phyloP scores from a whole-genome alignment of 2,888 invertebrate genomes.

The Cerastis leucographa region DNA sequence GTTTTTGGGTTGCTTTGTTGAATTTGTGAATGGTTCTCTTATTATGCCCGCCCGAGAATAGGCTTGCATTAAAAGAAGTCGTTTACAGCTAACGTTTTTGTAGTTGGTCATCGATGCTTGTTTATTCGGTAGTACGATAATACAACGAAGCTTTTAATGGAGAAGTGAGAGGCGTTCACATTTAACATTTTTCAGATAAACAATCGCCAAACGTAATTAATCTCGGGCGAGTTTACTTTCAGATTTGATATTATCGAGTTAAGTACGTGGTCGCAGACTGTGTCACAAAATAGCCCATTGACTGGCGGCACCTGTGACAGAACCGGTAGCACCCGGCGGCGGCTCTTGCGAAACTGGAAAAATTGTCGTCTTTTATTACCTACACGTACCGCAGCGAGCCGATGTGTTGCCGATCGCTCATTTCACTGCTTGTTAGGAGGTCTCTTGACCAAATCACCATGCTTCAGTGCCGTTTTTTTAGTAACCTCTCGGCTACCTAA shows the following conservation, averaged over 20 bases:
- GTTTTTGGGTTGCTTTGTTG: constrained; percentile 88
- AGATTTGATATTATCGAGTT: constrained; percentile 73
- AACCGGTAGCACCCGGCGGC: constrained; percentile 83
- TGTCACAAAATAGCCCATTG: constrained; percentile 78
- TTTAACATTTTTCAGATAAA: constrained; percentile 48
- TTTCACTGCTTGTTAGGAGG: constrained; percentile 70
- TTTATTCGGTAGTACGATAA: constrained; percentile 57
- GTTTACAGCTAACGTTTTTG: constrained; percentile 73
- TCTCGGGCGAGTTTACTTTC: constrained; percentile 60
- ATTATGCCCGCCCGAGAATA: constrained; percentile 73
- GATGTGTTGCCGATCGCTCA: constrained; percentile 73
- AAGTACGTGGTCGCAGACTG: constrained; percentile 74
- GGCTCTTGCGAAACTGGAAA: constrained; percentile 84
- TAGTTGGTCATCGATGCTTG: constrained; percentile 62
- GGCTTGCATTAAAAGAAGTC: constrained; percentile 72
- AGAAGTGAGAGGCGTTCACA: constrained; percentile 32
- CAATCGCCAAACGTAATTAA: constrained; percentile 52
- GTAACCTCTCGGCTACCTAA: constrained; percentile 32
- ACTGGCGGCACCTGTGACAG: constrained; percentile 83
- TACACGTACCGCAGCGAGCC: constrained; percentile 71
- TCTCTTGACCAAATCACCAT: constrained; percentile 62
- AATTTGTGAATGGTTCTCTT: constrained; percentile 87
- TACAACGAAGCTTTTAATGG: constrained; percentile 47
- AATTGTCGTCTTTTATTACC: constrained; percentile 79
- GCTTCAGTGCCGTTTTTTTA: constrained; percentile 47